Evolutionary conservation across 2,888 invertebrate genomes (phyloP).

Genomic region (Hybos culiciformis): DNA sequence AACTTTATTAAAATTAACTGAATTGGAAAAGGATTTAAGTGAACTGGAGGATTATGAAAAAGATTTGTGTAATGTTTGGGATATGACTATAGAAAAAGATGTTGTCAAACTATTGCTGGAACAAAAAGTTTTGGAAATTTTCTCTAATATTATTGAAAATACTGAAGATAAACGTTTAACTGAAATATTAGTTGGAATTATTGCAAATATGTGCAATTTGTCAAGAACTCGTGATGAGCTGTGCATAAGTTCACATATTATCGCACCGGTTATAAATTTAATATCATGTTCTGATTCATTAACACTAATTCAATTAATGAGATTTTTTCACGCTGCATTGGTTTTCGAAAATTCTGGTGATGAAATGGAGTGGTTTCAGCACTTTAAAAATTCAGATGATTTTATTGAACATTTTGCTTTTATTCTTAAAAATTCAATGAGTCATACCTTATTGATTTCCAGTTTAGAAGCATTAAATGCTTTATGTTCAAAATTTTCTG

Average conservation of each 20-base stretch:
- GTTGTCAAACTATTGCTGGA: constrained; percentile 55
- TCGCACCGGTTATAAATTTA: constrained; percentile 42
- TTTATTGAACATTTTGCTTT: constrained; percentile 49
- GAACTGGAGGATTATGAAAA: constrained; percentile 48
- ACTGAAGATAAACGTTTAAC: constrained; percentile 50
- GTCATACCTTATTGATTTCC: constrained; percentile 43
- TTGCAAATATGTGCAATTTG: constrained; percentile 70
- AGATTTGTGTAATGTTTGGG: constrained; percentile 68
- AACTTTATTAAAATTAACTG: constrained; percentile 48
- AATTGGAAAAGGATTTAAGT: constrained; percentile 41
- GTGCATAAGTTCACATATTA: constrained; percentile 42
- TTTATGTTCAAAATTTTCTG: constrained; percentile 36
- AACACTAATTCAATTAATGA: constrained; percentile 57
- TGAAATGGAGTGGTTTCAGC: constrained; percentile 37
- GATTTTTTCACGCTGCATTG: constrained; percentile 46
- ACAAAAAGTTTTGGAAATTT: constrained; percentile 47
- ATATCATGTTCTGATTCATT: constrained; percentile 52
- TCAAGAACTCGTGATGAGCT: constrained; percentile 44
- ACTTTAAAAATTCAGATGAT: constrained; percentile 36
- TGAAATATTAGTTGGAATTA: constrained; percentile 72
- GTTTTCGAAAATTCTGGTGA: constrained; percentile 36
- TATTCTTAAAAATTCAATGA: constrained; percentile 61
- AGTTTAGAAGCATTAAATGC: constrained; percentile 47
- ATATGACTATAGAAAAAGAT: constrained; percentile 68
- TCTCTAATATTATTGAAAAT: constrained; percentile 41